Percentiles rank a stretch among this genome's conserved stretches.
These are phyloP conservation scores for Sarcophaga carnaria DNA, from an alignment of 2,888 invertebrate species.

Conservation along the genomic window DNA sequence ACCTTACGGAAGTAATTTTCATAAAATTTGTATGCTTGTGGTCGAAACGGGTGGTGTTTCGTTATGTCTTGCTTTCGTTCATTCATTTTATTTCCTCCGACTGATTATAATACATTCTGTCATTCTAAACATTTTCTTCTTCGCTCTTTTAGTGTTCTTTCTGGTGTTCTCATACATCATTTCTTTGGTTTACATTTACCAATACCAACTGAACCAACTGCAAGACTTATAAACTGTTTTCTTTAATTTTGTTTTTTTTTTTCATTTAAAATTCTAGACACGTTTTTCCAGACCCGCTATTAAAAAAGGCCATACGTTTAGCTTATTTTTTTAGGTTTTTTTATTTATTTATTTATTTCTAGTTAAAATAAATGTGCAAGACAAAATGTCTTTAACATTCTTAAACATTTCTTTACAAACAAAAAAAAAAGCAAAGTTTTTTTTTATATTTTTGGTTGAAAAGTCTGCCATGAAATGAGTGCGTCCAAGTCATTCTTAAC, in stretches of 20 bases:
- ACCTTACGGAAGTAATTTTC: conserved; percentile 64
- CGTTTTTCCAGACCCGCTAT: conserved; percentile 61
- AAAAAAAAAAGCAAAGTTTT: neutral
- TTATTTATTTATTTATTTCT: conserved; percentile 39
- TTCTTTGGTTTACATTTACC: conserved; percentile 46
- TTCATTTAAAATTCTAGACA: conserved; percentile 61
- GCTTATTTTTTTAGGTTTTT: conserved; percentile 1
- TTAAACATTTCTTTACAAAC: conserved; percentile 6
- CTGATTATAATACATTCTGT: neutral
- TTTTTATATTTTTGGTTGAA: conserved; percentile 14
- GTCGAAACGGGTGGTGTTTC: conserved; percentile 12
- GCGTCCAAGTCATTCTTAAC: neutral
- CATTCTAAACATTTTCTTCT: neutral
- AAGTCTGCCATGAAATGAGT: conserved; percentile 31
- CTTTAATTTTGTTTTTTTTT: conserved; percentile 27
- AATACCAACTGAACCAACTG: neutral
- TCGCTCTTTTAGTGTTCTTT: conserved; percentile 5
- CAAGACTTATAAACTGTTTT: neutral
- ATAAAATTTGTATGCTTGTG: conserved; percentile 31
- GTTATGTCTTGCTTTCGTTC: neutral
- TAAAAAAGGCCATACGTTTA: conserved; percentile 65
- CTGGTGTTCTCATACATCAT: conserved; percentile 57
- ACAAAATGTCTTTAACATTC: conserved; percentile 34
- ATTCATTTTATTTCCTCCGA: conserved; percentile 11
- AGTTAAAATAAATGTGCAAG: conserved; percentile 47